Evolutionary conservation across 2,888 invertebrate species (phyloP).

Genomic region (Cenopis cana): DNA sequence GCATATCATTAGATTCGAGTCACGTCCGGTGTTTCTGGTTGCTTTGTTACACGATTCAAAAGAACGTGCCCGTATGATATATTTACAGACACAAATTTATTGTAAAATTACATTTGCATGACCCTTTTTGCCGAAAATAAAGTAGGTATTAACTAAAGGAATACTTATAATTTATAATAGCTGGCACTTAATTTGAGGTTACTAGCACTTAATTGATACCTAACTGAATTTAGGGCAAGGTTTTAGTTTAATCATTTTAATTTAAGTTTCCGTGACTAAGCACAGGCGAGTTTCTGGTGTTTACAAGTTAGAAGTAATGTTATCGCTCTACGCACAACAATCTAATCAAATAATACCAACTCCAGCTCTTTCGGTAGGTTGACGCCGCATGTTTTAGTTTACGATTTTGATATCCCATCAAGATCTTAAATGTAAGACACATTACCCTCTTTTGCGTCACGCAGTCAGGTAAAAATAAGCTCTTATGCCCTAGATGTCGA

Average conservation of each 20-base stretch:
- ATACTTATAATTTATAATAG: too few relatives aligned
- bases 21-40: constrained; percentile 57
- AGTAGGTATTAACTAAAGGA: too few relatives aligned
- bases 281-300: background rate
- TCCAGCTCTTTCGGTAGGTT: background rate
- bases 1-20: constrained; percentile 55
- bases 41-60: constrained; percentile 48
- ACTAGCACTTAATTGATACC: background rate
- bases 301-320: background rate
- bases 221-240: background rate
- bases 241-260: background rate
- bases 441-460: too few relatives aligned
- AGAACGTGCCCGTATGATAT: constrained; percentile 35
- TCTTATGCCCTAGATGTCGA: too few relatives aligned
- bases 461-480: too few relatives aligned
- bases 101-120: constrained; percentile 31
- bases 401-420: too few relatives aligned
- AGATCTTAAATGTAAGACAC: too few relatives aligned
- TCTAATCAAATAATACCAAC: background rate
- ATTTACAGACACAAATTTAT: constrained; percentile 52
- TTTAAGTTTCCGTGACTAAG: background rate
- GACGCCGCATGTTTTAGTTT: background rate
- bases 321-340: constrained; percentile 2
- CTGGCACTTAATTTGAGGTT: too few relatives aligned
- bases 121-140: background rate